Evolutionary conservation across 2,797 vertebrate genomes (phyloP).

Genomic region (Ispidina picta): DNA sequence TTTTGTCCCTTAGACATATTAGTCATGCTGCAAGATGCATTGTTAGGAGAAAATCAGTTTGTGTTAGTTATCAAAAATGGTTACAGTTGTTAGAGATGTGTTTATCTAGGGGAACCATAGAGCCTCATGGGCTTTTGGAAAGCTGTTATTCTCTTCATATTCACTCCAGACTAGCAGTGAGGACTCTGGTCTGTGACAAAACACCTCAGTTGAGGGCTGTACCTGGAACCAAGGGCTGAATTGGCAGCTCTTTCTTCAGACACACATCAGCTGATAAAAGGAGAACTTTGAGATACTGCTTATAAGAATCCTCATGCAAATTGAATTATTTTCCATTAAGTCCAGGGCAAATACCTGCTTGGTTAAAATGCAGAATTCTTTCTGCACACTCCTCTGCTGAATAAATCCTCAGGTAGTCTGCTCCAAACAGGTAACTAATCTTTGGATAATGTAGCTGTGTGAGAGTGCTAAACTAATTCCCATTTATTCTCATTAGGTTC

Average conservation of each 20-base stretch:
- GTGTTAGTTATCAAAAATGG: neutral
- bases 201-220: neutral
- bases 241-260: neutral
- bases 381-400: neutral
- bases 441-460: slow-evolving; percentile 43
- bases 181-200: neutral
- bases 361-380: slow-evolving; percentile 28
- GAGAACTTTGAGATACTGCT: neutral
- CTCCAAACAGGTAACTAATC: slow-evolving; percentile 52
- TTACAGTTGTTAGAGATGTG: neutral
- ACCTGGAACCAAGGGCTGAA: neutral
- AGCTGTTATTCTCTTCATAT: neutral
- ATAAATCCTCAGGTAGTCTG: slow-evolving; percentile 8
- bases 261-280: neutral
- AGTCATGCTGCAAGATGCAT: neutral
- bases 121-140: neutral
- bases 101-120: neutral
- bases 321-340: slow-evolving; percentile 18
- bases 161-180: neutral
- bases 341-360: neutral
- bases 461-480: slow-evolving; percentile 50
- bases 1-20: neutral
- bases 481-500: slow-evolving; percentile 59
- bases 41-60: neutral
- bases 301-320: slow-evolving; percentile 13